A percentile compares a stretch with the other conserved stretches of the same genome.
Conservation (phyloP, 2,888 invertebrate species). For the Eupithecia exiguata region DNA sequence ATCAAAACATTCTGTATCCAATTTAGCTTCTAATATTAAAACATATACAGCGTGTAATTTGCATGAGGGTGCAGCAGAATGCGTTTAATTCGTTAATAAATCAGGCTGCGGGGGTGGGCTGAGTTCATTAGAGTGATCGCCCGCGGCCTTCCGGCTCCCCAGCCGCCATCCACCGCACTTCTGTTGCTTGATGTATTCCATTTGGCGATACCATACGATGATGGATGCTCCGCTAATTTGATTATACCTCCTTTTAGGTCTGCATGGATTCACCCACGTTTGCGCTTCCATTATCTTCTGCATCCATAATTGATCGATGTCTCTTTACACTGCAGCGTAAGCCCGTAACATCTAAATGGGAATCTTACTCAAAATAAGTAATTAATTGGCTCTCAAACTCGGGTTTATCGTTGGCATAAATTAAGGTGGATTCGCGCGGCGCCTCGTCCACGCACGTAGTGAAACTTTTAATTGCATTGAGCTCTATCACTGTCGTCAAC, state of each 20-base stretch:
- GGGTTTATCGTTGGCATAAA: constrained; percentile 79
- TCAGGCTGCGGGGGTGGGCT: constrained; percentile 77
- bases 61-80: constrained; percentile 79
- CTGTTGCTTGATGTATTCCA: constrained; percentile 74
- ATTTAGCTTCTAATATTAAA: constrained; percentile 45
- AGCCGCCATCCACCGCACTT: constrained; percentile 67
- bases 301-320: constrained; percentile 34
- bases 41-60: constrained; percentile 53
- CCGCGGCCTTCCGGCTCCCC: constrained; percentile 77
- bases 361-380: constrained; percentile 76
- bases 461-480: constrained; percentile 83
- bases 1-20: constrained; percentile 36
- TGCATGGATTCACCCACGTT: constrained; percentile 15
- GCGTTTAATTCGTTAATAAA: constrained; percentile 84
- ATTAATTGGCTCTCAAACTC: constrained; percentile 81
- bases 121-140: constrained; percentile 82
- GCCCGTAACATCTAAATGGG: constrained; percentile 53
- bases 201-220: constrained; percentile 64
- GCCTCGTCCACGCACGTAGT: constrained; percentile 81
- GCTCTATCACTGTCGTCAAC: constrained; percentile 81
- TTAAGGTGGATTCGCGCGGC: constrained; percentile 76
- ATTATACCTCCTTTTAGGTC: constrained; percentile 44
- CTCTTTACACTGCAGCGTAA: constrained; percentile 19
- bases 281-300: constrained; percentile 32
- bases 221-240: constrained; percentile 65